A percentile compares a stretch with the other conserved stretches of the same genome.
Conservation (phyloP, 37 sponge, comb jelly and placozoan species). For the Aphrocallistes beatrix region DNA sequence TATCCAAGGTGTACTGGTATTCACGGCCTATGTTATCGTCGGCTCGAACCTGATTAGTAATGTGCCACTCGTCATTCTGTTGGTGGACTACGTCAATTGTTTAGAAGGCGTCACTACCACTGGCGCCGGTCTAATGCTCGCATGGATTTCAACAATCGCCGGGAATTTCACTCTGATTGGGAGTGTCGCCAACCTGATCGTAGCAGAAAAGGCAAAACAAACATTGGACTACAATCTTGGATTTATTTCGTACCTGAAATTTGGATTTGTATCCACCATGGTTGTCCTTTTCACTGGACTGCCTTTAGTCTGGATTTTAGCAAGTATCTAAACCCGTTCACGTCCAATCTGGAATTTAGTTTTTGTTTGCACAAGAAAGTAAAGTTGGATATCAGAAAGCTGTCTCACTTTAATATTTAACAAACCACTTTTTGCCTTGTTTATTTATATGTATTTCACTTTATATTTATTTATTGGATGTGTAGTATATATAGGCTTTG, state of each 20-base stretch:
- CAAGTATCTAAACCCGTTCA: neutral
- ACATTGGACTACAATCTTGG: slow-evolving; percentile 35
- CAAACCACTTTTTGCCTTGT: no score
- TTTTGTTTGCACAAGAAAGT: slow-evolving; percentile 4
- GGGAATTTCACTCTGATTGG: slow-evolving; percentile 83
- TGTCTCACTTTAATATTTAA: no score
- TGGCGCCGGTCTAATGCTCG: slow-evolving; percentile 48
- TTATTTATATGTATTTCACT: no score
- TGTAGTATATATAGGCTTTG: no score
- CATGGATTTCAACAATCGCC: slow-evolving; percentile 70
- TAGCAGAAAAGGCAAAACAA: slow-evolving; percentile 66
- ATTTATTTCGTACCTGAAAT: slow-evolving; percentile 61
- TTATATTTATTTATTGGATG: no score
- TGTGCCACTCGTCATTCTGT: slow-evolving; percentile 34
- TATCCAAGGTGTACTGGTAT: slow-evolving; percentile 29
- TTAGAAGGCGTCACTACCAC: slow-evolving; percentile 21
- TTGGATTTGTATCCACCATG: slow-evolving; percentile 62
- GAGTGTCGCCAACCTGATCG: slow-evolving; percentile 78
- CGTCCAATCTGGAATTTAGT: neutral
- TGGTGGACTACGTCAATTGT: slow-evolving; percentile 23
- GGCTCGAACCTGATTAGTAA: slow-evolving; percentile 38
- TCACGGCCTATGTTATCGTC: slow-evolving; percentile 32
- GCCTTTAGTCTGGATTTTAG: slow-evolving; percentile 55
- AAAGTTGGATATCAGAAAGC: no score
- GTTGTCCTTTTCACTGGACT: slow-evolving; percentile 47